Evolutionary conservation across 2,113 vertebrate genomes (phyloP).

Genomic region (Ahaetulla prasina): DNA sequence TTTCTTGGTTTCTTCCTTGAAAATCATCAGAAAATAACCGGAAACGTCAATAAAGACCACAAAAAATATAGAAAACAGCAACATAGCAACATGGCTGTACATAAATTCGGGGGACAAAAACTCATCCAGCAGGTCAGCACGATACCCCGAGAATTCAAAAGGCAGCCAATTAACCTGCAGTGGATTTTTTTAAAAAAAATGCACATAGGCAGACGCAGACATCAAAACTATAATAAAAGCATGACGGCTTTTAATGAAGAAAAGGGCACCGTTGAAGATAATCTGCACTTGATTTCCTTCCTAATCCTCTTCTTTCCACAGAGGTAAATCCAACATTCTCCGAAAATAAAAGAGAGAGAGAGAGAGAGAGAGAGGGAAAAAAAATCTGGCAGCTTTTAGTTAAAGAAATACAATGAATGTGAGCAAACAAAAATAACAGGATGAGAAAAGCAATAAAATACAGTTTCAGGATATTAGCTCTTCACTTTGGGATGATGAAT

Average conservation of each 20-base stretch:
- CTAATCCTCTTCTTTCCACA: not conserved
- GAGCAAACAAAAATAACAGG: not conserved
- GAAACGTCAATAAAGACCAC: not conserved
- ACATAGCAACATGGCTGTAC: not conserved
- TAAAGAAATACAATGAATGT: not conserved
- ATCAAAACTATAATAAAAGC: not conserved
- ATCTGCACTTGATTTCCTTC: not conserved
- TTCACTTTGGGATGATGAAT: constrained; percentile 27
- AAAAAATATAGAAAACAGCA: not conserved
- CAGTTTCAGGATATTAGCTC: not conserved
- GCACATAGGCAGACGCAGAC: not conserved
- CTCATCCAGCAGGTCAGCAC: not conserved
- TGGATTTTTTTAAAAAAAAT: not conserved
- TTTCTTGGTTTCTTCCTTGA: not conserved
- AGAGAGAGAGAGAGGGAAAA: rapidly evolving
- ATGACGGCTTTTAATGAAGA: not conserved
- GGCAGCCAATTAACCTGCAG: not conserved
- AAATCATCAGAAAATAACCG: not conserved
- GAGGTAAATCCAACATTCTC: not conserved
- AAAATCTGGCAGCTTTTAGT: not conserved
- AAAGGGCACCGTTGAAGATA: not conserved
- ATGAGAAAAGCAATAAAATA: constrained; percentile 8
- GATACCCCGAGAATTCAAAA: not conserved
- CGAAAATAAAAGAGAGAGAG: no score
- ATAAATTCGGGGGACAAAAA: not conserved